A percentile compares a stretch with the other conserved stretches of the same genome.
phyloP scores from a whole-genome alignment of 2,113 vertebrate genomes.

The Crypturellus undulatus region DNA sequence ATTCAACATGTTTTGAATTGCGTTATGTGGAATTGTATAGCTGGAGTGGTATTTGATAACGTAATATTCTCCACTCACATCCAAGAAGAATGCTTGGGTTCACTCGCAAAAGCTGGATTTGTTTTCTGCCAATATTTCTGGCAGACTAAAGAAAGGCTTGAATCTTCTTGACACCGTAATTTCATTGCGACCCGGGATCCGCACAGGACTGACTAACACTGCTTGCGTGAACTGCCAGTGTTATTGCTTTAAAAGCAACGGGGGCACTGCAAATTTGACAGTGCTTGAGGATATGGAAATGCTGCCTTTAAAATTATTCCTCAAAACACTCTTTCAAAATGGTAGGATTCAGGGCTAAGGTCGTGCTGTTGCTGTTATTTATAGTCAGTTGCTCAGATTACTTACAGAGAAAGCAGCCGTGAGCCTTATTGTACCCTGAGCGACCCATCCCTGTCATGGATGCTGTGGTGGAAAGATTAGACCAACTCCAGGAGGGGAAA shows the following conservation, averaged over 20 bases:
- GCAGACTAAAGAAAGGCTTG: slow-evolving; percentile 27
- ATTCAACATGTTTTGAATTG: slow-evolving; percentile 32
- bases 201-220: slow-evolving; percentile 48
- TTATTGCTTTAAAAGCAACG: slow-evolving; percentile 41
- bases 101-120: slow-evolving; percentile 37
- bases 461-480: background rate
- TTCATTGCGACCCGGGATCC: slow-evolving; percentile 29
- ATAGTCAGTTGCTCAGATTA: slow-evolving; percentile 24
- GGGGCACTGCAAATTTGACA: slow-evolving; percentile 42
- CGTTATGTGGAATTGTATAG: background rate
- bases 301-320: background rate
- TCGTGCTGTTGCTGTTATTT: slow-evolving; percentile 40
- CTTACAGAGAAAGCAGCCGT: slow-evolving; percentile 4
- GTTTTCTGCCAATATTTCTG: slow-evolving; percentile 17
- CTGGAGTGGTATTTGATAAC: slow-evolving; percentile 1
- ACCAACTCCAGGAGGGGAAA: background rate
- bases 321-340: slow-evolving; percentile 36
- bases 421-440: background rate
- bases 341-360: slow-evolving; percentile 20
- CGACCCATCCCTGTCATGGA: background rate
- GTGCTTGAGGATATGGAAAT: background rate
- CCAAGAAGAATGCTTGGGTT: background rate
- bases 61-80: background rate
- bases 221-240: slow-evolving; percentile 51
- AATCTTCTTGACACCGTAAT: slow-evolving; percentile 57